Conservation (phyloP, 2,113 vertebrate genomes). For the Scartelaos histophorus region DNA sequence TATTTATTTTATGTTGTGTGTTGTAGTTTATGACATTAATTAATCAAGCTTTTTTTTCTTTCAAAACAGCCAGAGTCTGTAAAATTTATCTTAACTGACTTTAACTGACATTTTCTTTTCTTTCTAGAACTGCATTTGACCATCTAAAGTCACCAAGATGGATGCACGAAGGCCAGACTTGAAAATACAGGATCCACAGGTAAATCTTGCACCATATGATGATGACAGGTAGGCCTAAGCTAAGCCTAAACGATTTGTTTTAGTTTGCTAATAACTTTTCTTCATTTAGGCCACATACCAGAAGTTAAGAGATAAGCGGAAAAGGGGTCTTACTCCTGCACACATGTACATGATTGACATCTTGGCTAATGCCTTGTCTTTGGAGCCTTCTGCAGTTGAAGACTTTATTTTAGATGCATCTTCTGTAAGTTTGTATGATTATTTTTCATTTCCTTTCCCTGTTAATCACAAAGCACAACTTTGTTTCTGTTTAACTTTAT, state of each 20-base stretch:
- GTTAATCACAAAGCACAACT: not conserved
- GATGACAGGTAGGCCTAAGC: not conserved
- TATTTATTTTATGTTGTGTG: not conserved
- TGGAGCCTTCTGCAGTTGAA: slow-evolving; percentile 73
- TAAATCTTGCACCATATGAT: slow-evolving; percentile 1
- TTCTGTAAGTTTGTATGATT: slow-evolving; percentile 75
- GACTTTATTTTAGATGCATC: slow-evolving; percentile 82
- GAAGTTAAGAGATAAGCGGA: slow-evolving; percentile 77
- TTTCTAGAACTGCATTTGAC: not conserved
- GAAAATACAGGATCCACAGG: slow-evolving; percentile 16
- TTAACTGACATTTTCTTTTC: too few species aligned
- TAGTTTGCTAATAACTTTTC: not conserved
- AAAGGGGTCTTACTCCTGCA: slow-evolving; percentile 64
- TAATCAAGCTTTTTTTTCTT: too few species aligned
- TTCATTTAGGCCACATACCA: slow-evolving; percentile 72
- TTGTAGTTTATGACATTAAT: too few species aligned
- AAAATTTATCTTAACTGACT: too few species aligned
- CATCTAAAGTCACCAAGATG: slow-evolving; percentile 22
- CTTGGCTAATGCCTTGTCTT: slow-evolving; percentile 66
- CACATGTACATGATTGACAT: slow-evolving; percentile 83
- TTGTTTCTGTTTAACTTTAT: not conserved
- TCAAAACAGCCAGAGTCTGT: too few species aligned
- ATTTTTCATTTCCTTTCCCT: not conserved
- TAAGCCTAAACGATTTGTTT: slow-evolving; percentile 2
- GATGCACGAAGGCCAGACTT: slow-evolving; percentile 11